Conservation (phyloP, 2,797 vertebrate species). For the Squalus acanthias region DNA sequence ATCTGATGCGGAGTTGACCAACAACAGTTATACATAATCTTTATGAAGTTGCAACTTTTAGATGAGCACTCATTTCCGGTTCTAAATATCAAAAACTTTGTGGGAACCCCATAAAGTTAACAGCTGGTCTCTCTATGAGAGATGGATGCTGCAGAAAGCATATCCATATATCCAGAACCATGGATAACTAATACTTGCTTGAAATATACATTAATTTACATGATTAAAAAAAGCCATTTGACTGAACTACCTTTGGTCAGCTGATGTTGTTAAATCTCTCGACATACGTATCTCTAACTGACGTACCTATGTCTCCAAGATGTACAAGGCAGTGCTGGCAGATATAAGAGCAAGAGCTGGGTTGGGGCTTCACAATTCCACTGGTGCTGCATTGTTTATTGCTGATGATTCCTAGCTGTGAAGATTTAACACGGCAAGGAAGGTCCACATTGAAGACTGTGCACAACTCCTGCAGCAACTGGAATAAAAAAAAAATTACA, state of each 20-base stretch:
- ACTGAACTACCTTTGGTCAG: not conserved
- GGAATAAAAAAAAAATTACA: constrained; percentile 41
- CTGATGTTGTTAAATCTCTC: not conserved
- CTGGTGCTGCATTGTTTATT: constrained; percentile 80
- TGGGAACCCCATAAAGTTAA: not conserved
- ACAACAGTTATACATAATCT: not conserved
- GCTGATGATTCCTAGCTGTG: constrained; percentile 96
- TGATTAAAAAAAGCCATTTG: not conserved
- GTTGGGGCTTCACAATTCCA: constrained; percentile 90
- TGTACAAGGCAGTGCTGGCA: constrained; percentile 99
- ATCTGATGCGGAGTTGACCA: not conserved
- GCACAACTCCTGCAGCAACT: constrained; percentile 95
- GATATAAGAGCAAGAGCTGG: constrained; percentile 98
- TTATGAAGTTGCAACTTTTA: not conserved
- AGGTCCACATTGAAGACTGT: constrained; percentile 97
- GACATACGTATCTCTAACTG: not conserved
- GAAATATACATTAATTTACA: not conserved
- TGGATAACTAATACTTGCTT: not conserved
- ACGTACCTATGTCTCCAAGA: constrained; percentile 94
- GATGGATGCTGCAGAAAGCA: not conserved
- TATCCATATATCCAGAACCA: not conserved
- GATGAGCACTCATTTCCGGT: not conserved
- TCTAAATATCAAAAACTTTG: not conserved
- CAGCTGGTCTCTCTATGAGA: not conserved
- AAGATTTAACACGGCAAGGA: constrained; percentile 90